Evolutionary conservation across 2,113 vertebrate genomes (phyloP).

Genomic region (Redunca redunca): DNA sequence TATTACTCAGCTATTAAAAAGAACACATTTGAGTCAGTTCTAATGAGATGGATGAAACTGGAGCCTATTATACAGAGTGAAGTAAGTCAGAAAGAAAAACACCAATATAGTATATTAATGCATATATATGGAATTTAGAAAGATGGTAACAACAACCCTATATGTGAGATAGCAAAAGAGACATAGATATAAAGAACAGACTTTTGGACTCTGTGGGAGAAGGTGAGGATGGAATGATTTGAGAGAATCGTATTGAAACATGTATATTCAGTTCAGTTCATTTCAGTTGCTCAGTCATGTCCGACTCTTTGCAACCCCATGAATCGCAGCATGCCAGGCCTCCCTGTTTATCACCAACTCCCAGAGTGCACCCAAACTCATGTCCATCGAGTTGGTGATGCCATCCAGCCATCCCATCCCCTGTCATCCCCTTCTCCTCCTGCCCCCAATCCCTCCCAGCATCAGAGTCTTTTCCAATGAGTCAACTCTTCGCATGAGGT

Average conservation of each 20-base stretch:
- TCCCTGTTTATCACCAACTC: too few species aligned
- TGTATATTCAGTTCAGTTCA: background rate
- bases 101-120: background rate
- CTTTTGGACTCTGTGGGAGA: background rate
- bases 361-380: too few species aligned
- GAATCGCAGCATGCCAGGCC: too few species aligned
- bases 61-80: background rate
- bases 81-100: background rate
- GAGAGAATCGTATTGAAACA: background rate
- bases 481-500: too few species aligned
- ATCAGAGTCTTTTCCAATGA: too few species aligned
- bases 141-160: background rate
- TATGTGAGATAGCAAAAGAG: background rate
- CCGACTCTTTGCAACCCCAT: fast-evolving
- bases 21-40: background rate
- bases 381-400: fast-evolving
- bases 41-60: background rate
- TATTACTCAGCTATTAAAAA: background rate
- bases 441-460: too few species aligned
- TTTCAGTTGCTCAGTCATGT: too few species aligned
- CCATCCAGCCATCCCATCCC: too few species aligned
- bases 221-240: background rate
- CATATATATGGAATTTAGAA: background rate
- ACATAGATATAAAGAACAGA: background rate
- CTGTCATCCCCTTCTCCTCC: too few species aligned